phyloP scores from a whole-genome alignment of 2,888 invertebrate genomes.

The Clivina fossor region DNA sequence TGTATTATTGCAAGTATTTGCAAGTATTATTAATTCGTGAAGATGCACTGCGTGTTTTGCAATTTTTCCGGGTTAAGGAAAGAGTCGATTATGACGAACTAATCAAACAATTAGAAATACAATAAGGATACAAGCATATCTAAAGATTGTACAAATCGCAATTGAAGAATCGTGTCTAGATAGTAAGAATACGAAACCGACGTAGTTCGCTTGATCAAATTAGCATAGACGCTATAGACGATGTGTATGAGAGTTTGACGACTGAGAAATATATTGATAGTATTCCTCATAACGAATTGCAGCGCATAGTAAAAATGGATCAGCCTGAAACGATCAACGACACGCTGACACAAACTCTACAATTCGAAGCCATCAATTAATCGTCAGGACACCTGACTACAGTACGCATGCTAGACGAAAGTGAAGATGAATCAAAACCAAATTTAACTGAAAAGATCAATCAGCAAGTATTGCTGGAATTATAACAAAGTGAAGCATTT shows the following conservation, averaged over 20 bases:
- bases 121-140: slow-evolving; percentile 4
- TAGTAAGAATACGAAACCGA: not conserved
- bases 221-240: not conserved
- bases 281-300: not conserved
- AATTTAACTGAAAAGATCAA: not conserved
- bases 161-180: not conserved
- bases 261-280: not conserved
- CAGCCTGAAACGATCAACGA: slow-evolving; percentile 5
- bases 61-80: not conserved
- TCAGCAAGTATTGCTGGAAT: not conserved
- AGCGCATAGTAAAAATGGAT: not conserved
- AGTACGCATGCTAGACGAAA: slow-evolving; percentile 1
- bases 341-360: slow-evolving; percentile 1
- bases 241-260: slow-evolving; percentile 5
- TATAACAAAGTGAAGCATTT: not conserved
- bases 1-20: no score
- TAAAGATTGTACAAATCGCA: slow-evolving; percentile 1
- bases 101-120: not conserved
- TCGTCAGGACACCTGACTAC: not conserved
- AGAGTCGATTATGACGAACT: not conserved
- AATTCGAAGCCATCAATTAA: not conserved
- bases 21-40: no score
- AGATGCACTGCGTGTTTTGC: slow-evolving; percentile 1
- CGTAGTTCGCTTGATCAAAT: not conserved
- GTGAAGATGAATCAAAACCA: not conserved